Percentiles rank a stretch among this genome's conserved stretches.
phyloP scores from a whole-genome alignment of 1,140 invertebrate genomes.

The Medauroidea extradentata region DNA sequence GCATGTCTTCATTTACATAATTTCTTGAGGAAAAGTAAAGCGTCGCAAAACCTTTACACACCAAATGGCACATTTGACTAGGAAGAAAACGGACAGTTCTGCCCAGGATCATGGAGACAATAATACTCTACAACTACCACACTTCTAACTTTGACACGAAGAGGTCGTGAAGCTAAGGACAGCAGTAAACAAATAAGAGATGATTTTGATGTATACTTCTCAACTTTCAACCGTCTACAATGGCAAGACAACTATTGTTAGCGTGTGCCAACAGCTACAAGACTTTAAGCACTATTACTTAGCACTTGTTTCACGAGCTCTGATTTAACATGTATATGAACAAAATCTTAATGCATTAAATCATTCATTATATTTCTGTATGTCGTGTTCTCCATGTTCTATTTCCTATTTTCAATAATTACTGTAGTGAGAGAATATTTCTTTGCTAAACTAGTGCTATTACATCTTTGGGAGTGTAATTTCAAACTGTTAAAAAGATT shows the following conservation, averaged over 20 bases:
- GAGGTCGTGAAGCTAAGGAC: background rate
- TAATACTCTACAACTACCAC: conserved; percentile 4
- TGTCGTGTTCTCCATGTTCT: too few species aligned
- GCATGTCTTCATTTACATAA: conserved; percentile 34
- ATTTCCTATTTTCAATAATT: too few species aligned
- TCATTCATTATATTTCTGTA: too few species aligned
- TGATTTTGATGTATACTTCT: conserved; percentile 15
- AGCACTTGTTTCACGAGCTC: too few species aligned
- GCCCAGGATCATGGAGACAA: conserved; percentile 23
- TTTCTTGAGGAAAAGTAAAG: conserved; percentile 31
- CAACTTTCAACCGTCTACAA: background rate
- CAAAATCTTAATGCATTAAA: too few species aligned
- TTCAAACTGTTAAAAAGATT: too few species aligned
- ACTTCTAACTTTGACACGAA: conserved; percentile 1
- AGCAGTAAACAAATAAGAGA: conserved; percentile 3
- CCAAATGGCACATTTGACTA: conserved; percentile 25
- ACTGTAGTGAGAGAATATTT: too few species aligned
- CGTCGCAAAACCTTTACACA: conserved; percentile 22
- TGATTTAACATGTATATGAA: too few species aligned
- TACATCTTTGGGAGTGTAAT: too few species aligned
- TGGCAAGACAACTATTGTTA: background rate
- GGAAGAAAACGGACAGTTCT: conserved; percentile 17
- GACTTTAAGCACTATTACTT: too few species aligned
- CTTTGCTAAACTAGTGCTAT: too few species aligned
- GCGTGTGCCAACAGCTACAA: too few species aligned